Conservation (phyloP, 2,113 vertebrate genomes). For the Cephalopholis sonnerati region DNA sequence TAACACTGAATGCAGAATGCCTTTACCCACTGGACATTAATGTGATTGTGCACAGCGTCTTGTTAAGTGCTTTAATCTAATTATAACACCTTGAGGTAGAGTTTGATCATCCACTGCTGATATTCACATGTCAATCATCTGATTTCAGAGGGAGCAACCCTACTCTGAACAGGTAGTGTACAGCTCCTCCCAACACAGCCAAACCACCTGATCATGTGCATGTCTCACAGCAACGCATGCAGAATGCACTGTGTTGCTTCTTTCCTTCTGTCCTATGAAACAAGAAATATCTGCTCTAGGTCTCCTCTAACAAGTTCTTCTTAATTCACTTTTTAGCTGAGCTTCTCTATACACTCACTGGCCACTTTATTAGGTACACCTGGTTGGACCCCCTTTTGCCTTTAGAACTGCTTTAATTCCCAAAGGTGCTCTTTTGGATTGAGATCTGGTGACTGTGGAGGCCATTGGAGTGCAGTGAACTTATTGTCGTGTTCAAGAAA, state of each 20-base stretch:
- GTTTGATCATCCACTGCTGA: slow-evolving; percentile 75
- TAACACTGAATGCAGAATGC: slow-evolving; percentile 50
- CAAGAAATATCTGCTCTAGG: slow-evolving; percentile 35
- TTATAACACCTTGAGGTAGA: slow-evolving; percentile 51
- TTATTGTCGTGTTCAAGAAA: too few relatives aligned
- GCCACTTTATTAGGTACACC: too few relatives aligned
- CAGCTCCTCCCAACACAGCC: slow-evolving; percentile 74
- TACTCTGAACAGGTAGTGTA: slow-evolving; percentile 88
- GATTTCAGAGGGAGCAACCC: slow-evolving; percentile 88
- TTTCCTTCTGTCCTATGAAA: slow-evolving; percentile 27
- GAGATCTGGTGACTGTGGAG: too few relatives aligned
- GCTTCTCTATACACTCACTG: too few relatives aligned
- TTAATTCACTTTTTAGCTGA: slow-evolving; percentile 49
- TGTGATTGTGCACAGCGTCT: slow-evolving; percentile 41
- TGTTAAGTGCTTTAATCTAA: slow-evolving; percentile 50
- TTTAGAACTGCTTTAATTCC: too few relatives aligned
- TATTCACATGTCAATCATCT: slow-evolving; percentile 82
- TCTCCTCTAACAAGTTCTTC: slow-evolving; percentile 60
- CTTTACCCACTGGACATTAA: slow-evolving; percentile 38
- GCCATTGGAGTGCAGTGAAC: too few relatives aligned
- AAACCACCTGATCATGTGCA: slow-evolving; percentile 62
- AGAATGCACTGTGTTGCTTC: slow-evolving; percentile 68
- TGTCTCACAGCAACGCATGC: slow-evolving; percentile 81
- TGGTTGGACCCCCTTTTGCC: too few relatives aligned
- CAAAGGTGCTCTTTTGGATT: too few relatives aligned